These are phyloP conservation scores for Muscicapa striata DNA, from an alignment of 2,797 vertebrate genomes.

Conservation along the genomic window DNA sequence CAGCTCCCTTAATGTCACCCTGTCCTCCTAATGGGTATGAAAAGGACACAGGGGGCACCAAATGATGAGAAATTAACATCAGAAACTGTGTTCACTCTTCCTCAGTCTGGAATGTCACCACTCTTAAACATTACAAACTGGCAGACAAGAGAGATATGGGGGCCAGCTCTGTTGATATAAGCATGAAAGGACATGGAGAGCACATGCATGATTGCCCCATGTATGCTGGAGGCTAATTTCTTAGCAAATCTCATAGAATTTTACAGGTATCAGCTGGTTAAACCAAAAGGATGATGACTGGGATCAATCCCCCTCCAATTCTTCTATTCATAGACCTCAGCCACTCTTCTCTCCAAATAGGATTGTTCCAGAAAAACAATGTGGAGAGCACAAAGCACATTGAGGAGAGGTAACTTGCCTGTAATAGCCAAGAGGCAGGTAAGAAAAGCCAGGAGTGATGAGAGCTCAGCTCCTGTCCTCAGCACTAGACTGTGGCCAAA, in stretches of 20 bases:
- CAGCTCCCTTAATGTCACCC: conserved; percentile 25
- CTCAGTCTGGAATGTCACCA: background rate
- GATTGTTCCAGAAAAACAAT: background rate
- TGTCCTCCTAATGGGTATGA: conserved; percentile 24
- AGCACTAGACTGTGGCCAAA: background rate
- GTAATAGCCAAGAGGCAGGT: background rate
- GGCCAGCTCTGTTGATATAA: background rate
- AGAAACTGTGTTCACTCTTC: background rate
- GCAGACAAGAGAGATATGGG: background rate
- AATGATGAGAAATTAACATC: conserved; percentile 40
- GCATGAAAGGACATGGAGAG: background rate
- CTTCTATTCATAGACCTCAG: background rate
- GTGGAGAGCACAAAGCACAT: background rate
- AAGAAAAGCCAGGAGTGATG: background rate
- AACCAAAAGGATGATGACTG: background rate
- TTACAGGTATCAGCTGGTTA: background rate
- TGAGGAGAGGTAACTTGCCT: background rate
- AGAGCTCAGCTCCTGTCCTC: background rate
- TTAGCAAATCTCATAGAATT: background rate
- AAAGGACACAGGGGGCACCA: conserved; percentile 24
- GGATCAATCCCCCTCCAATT: background rate
- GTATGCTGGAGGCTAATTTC: background rate
- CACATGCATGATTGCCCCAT: background rate
- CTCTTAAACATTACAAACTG: background rate
- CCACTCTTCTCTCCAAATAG: background rate